Percentiles rank a stretch among this genome's conserved stretches.
Evolutionary conservation across 2,113 vertebrate species (phyloP).

Genomic region (Nettapus auritus): DNA sequence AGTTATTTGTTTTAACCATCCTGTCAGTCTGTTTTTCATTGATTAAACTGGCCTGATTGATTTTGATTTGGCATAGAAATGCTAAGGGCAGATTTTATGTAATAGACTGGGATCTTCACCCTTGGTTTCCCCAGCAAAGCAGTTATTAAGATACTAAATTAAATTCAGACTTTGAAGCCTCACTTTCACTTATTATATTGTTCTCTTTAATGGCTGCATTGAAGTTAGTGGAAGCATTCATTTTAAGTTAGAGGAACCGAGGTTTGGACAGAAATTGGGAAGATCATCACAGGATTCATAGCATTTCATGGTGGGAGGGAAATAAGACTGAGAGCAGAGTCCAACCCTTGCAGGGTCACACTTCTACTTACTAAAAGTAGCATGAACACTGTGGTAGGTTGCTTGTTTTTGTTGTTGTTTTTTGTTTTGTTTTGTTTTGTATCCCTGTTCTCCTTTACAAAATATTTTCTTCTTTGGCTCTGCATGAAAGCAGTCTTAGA

Average conservation of each 20-base stretch:
- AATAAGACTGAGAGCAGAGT: neutral
- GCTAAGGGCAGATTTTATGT: neutral
- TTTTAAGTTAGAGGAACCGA: neutral
- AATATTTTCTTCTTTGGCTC: neutral
- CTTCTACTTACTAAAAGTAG: neutral
- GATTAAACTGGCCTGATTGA: neutral
- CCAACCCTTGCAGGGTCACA: neutral
- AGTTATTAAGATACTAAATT: conserved; percentile 40
- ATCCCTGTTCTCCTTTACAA: neutral
- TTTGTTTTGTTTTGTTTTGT: neutral
- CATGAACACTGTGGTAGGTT: neutral
- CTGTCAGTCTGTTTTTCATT: neutral
- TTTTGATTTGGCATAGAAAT: neutral
- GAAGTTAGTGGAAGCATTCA: neutral
- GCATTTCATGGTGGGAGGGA: neutral
- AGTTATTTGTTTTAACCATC: neutral
- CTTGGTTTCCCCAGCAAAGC: neutral
- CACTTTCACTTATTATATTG: conserved; percentile 11
- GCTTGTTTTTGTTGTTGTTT: no score
- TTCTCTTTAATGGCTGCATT: neutral
- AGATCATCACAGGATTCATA: neutral
- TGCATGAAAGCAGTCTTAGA: neutral
- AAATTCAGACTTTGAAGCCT: neutral
- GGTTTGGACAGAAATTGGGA: neutral
- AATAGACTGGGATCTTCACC: neutral